A percentile compares a stretch with the other conserved stretches of the same genome.
These are phyloP conservation scores for Epirrhoe alternata DNA, from an alignment of 2,888 invertebrate species.

Conservation along the genomic window DNA sequence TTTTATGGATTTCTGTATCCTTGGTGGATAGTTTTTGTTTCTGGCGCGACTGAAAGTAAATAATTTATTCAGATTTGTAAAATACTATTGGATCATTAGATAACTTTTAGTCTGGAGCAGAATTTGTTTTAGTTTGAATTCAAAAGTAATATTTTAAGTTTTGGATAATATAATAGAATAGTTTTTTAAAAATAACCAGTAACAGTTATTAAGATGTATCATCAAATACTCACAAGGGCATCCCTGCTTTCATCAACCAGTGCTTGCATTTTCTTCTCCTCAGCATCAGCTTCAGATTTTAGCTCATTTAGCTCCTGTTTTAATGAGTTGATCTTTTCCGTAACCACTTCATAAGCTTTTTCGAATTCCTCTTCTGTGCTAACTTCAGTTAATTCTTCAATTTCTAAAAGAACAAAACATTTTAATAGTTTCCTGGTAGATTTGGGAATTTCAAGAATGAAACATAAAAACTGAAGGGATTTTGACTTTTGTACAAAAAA, in stretches of 20 bases:
- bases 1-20: slow-evolving; percentile 82
- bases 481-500: too few relatives aligned
- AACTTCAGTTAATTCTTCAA: slow-evolving; percentile 61
- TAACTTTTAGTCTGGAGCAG: too few relatives aligned
- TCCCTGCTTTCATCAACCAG: slow-evolving; percentile 72
- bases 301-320: slow-evolving; percentile 65
- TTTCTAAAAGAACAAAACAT: slow-evolving; percentile 50
- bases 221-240: slow-evolving; percentile 69
- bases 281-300: slow-evolving; percentile 65
- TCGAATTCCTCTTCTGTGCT: slow-evolving; percentile 67
- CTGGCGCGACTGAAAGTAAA: slow-evolving; percentile 80
- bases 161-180: too few relatives aligned
- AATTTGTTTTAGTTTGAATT: too few relatives aligned
- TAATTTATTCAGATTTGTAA: background rate
- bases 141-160: too few relatives aligned
- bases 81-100: too few relatives aligned
- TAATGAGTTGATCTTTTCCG: slow-evolving; percentile 62
- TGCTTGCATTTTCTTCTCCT: slow-evolving; percentile 71
- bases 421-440: too few relatives aligned
- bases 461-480: too few relatives aligned
- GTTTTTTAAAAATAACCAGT: too few relatives aligned
- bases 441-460: too few relatives aligned
- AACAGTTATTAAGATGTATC: too few relatives aligned
- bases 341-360: slow-evolving; percentile 59
- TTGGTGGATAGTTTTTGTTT: slow-evolving; percentile 88